Percentiles rank a stretch among this genome's conserved stretches.
phyloP scores from a whole-genome alignment of 2,797 vertebrate genomes.

The Sebastes elongatus region DNA sequence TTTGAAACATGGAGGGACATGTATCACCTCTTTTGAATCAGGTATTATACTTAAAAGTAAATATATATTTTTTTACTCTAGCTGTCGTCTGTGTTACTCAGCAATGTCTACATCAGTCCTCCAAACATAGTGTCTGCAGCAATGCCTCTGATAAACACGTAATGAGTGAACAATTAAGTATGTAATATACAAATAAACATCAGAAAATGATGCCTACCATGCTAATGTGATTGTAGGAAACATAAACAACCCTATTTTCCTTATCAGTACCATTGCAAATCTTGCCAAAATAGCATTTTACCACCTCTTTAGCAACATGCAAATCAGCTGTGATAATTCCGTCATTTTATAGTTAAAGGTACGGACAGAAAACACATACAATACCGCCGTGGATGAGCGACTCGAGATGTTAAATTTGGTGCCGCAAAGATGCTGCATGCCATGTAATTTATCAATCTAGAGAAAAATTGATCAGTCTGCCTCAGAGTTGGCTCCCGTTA shows the following conservation, averaged over 20 bases:
- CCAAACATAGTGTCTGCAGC: slow-evolving; percentile 4
- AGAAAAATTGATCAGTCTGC: slow-evolving; percentile 26
- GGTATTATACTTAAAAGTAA: background rate
- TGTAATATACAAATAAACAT: slow-evolving; percentile 38
- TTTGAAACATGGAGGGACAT: background rate
- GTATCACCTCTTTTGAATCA: background rate
- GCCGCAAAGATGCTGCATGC: slow-evolving; percentile 12
- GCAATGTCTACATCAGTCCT: background rate
- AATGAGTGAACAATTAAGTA: slow-evolving; percentile 25
- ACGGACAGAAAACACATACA: background rate
- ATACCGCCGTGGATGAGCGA: background rate
- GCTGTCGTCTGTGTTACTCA: background rate
- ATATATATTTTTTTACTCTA: background rate
- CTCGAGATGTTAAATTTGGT: background rate
- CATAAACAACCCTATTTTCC: slow-evolving; percentile 4
- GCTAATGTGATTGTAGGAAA: background rate
- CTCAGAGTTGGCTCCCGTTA: slow-evolving; percentile 13
- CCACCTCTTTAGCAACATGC: background rate
- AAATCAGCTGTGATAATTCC: slow-evolving; percentile 16
- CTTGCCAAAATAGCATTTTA: slow-evolving; percentile 20
- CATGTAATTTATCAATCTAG: slow-evolving; percentile 32
- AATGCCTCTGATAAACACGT: background rate
- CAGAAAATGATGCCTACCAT: background rate
- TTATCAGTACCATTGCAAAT: slow-evolving; percentile 13
- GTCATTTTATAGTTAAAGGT: background rate